Evolutionary conservation across 2,888 invertebrate genomes (phyloP).

Genomic region (Leptinotarsa rubiginosa): DNA sequence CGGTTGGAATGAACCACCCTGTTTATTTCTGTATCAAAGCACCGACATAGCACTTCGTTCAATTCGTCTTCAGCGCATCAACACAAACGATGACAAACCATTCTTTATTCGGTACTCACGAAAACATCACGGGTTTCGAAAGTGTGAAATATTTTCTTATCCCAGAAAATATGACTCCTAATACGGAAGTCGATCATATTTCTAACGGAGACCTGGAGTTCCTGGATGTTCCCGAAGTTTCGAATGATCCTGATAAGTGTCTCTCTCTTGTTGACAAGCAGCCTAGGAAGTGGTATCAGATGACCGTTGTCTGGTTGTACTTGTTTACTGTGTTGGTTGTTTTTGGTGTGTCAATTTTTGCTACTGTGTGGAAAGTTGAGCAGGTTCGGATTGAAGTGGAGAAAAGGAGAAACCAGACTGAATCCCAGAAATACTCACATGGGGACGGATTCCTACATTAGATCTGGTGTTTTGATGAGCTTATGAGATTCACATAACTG

Average conservation of each 20-base stretch:
- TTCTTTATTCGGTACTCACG: conserved; percentile 20
- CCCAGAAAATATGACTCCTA: conserved; percentile 10
- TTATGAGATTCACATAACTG: too few relatives aligned
- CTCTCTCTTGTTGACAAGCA: not conserved
- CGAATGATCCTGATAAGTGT: not conserved
- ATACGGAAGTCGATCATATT: not conserved
- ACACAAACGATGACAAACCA: conserved; percentile 11
- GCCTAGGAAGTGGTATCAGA: conserved; percentile 26
- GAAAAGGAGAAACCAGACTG: conserved; percentile 2
- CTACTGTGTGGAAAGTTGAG: conserved; percentile 21
- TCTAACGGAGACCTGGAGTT: not conserved
- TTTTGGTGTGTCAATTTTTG: conserved; percentile 23
- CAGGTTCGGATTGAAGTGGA: conserved; percentile 21
- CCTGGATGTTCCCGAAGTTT: not conserved
- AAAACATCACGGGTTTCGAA: conserved; percentile 13
- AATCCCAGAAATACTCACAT: not conserved
- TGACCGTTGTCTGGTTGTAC: conserved; percentile 26
- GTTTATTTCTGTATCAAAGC: not conserved
- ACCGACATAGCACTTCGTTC: not conserved
- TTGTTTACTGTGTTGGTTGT: conserved; percentile 25
- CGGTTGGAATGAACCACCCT: not conserved
- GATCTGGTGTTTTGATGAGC: too few relatives aligned
- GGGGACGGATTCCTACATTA: not conserved
- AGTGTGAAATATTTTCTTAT: conserved; percentile 24
- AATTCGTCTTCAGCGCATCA: not conserved